These are phyloP conservation scores for Bombus fervidus DNA, from an alignment of 1,140 invertebrate genomes.

Conservation along the genomic window DNA sequence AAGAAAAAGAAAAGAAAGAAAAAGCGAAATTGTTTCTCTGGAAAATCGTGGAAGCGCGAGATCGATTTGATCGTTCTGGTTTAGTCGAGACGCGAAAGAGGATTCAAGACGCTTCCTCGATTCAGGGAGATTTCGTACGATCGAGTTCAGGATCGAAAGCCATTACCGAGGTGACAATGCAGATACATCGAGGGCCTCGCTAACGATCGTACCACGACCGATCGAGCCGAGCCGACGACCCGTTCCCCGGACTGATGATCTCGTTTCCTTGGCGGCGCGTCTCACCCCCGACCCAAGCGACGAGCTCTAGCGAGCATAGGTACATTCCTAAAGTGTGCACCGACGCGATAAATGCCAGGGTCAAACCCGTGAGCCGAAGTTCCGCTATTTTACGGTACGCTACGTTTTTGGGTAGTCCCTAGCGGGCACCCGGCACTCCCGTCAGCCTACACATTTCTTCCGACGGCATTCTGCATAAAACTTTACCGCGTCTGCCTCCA, in stretches of 20 bases:
- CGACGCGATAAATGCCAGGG: slow-evolving; percentile 52
- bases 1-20: too few relatives aligned
- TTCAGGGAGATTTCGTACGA: neutral
- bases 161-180: slow-evolving; percentile 27
- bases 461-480: slow-evolving; percentile 23
- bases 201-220: slow-evolving; percentile 7
- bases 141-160: slow-evolving; percentile 7
- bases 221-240: neutral
- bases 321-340: slow-evolving; percentile 6
- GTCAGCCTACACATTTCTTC: slow-evolving; percentile 37
- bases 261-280: neutral
- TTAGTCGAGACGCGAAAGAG: neutral
- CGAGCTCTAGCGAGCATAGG: neutral
- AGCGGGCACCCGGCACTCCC: neutral
- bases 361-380: slow-evolving; percentile 31
- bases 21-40: too few relatives aligned
- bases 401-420: slow-evolving; percentile 55
- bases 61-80: neutral
- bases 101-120: neutral
- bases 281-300: too few relatives aligned
- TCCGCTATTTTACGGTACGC: slow-evolving; percentile 49
- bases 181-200: slow-evolving; percentile 10
- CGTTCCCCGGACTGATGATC: slow-evolving; percentile 13
- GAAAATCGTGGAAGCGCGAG: neutral
- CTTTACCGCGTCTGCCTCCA: neutral